phyloP scores from a whole-genome alignment of 35 echinoderm and acorn worm species.

The Heliocidaris tuberculata region DNA sequence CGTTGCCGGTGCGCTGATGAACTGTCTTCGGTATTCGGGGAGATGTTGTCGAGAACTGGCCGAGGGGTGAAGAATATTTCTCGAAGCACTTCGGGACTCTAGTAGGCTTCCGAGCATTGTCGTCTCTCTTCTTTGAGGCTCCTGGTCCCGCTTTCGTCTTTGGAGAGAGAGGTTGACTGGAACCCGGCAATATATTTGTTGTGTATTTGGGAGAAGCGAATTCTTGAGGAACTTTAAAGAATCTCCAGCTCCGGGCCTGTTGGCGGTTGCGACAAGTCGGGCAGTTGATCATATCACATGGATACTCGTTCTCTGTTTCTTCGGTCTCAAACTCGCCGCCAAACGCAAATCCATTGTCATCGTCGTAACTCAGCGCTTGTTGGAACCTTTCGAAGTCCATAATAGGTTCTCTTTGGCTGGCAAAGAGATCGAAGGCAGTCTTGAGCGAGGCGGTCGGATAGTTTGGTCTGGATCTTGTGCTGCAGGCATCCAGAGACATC shows the following conservation, averaged over 20 bases:
- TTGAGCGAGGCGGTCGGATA: background rate
- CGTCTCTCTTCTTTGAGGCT: background rate
- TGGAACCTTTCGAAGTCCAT: slow-evolving; percentile 21
- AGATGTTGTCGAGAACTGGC: background rate
- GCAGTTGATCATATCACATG: slow-evolving; percentile 1
- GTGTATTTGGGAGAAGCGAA: background rate
- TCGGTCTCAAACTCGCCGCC: background rate
- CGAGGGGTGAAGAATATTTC: slow-evolving; percentile 26
- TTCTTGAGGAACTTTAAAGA: background rate
- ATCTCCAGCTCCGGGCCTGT: background rate
- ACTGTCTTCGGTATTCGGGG: background rate
- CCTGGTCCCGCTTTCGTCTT: background rate
- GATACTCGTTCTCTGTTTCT: background rate
- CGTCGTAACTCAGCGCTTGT: background rate
- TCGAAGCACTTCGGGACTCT: slow-evolving; percentile 10
- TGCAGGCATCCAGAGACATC: slow-evolving; percentile 28
- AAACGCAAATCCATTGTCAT: background rate
- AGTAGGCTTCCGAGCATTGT: background rate
- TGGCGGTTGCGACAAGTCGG: background rate
- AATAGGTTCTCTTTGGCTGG: background rate
- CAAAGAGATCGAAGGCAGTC: slow-evolving; percentile 37
- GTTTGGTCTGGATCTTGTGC: background rate
- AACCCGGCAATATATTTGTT: background rate
- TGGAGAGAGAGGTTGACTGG: background rate
- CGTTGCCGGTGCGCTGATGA: background rate